These are phyloP conservation scores for Apodemia zela DNA, from an alignment of 2,888 invertebrate species.

Conservation along the genomic window DNA sequence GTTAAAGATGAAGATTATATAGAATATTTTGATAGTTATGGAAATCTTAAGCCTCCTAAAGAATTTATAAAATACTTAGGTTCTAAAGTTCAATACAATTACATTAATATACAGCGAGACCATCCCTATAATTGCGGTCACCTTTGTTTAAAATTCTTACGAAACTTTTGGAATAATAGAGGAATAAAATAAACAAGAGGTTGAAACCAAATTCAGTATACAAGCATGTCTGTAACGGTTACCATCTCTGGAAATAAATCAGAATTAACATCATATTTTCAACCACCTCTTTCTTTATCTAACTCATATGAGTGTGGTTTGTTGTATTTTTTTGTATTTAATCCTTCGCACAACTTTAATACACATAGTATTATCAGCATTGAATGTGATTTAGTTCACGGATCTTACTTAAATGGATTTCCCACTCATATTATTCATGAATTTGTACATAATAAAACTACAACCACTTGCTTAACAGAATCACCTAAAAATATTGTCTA, in stretches of 20 bases:
- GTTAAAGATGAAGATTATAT: constrained; percentile 19
- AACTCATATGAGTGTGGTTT: background rate
- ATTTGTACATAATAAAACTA: background rate
- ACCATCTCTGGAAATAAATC: constrained; percentile 27
- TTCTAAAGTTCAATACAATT: constrained; percentile 18
- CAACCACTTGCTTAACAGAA: background rate
- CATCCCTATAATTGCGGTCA: constrained; percentile 1
- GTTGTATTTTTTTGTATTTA: background rate
- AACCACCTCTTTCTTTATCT: constrained; percentile 21
- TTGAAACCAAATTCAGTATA: no score
- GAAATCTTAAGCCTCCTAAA: constrained; percentile 21
- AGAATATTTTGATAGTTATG: constrained; percentile 24
- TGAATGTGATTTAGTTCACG: background rate
- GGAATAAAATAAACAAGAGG: constrained; percentile 17
- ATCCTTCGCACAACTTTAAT: background rate
- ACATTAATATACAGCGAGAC: constrained; percentile 17
- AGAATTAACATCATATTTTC: constrained; percentile 25
- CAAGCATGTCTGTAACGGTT: constrained; percentile 22
- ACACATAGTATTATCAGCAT: background rate
- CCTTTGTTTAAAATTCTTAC: constrained; percentile 6
- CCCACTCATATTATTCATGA: background rate
- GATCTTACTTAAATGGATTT: background rate
- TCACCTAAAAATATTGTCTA: background rate
- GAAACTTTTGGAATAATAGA: background rate
- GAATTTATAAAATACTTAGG: constrained; percentile 22